phyloP scores from a whole-genome alignment of 2,113 vertebrate species.

The Bubo scandiacus region DNA sequence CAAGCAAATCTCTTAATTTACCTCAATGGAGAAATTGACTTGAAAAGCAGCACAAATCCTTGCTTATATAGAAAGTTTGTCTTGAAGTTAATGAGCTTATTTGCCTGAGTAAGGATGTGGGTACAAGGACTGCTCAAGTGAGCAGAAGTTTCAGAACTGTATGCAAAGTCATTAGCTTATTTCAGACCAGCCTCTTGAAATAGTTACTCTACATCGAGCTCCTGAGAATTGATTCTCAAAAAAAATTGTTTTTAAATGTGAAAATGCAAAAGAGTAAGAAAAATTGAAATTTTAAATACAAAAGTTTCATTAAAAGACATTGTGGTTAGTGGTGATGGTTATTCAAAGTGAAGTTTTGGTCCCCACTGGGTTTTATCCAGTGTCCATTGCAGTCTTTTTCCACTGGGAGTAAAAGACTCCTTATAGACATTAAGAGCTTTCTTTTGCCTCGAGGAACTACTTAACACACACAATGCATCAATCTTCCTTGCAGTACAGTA shows the following conservation, averaged over 20 bases:
- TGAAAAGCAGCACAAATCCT: conserved; percentile 65
- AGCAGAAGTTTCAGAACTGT: conserved; percentile 30
- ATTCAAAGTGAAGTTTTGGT: not conserved
- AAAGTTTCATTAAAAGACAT: not conserved
- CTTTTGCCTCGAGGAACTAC: not conserved
- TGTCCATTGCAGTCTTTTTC: not conserved
- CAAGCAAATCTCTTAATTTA: conserved; percentile 52
- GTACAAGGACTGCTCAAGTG: conserved; percentile 4
- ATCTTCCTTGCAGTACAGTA: not conserved
- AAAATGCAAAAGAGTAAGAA: not conserved
- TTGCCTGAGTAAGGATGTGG: conserved; percentile 10
- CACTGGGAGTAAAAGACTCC: not conserved
- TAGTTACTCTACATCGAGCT: not conserved
- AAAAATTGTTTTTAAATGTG: not conserved
- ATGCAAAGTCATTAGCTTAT: not conserved
- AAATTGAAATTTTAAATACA: not conserved
- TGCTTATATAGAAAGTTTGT: conserved; percentile 36
- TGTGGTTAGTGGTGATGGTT: not conserved
- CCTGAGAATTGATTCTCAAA: not conserved
- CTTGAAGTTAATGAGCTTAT: conserved; percentile 59
- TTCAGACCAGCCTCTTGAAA: conserved; percentile 37
- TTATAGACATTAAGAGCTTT: not conserved
- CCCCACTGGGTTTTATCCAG: not conserved
- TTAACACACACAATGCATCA: not conserved
- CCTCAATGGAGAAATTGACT: conserved; percentile 41